Conservation (phyloP, 2,113 vertebrate genomes). For the Sander lucioperca region DNA sequence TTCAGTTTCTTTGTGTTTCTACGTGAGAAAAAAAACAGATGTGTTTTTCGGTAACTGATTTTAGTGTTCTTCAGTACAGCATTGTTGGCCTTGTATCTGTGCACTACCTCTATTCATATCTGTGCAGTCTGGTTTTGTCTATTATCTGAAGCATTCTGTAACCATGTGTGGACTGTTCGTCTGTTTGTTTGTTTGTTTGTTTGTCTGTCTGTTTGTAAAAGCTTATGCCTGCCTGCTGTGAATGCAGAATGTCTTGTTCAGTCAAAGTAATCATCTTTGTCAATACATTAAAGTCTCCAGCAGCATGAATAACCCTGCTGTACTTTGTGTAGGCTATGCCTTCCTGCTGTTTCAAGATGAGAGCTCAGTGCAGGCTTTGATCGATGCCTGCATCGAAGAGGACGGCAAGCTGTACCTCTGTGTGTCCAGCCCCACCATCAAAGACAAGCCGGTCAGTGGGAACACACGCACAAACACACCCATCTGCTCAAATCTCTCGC, state of each 20-base stretch:
- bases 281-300: slow-evolving; percentile 4
- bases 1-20: not conserved
- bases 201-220: slow-evolving; percentile 41
- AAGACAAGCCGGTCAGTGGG: slow-evolving; percentile 96
- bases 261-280: slow-evolving; percentile 44
- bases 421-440: slow-evolving; percentile 99
- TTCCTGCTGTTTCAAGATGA: slow-evolving; percentile 99
- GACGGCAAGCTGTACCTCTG: slow-evolving; percentile 98
- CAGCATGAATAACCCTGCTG: slow-evolving; percentile 37
- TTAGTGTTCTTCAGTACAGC: not conserved
- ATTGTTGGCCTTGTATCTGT: not conserved
- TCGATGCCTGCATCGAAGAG: slow-evolving; percentile 98
- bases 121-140: slow-evolving; percentile 16
- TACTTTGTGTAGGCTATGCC: slow-evolving; percentile 89
- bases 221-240: slow-evolving; percentile 43
- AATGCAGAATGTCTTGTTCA: slow-evolving; percentile 21
- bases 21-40: not conserved
- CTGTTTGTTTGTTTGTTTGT: slow-evolving; percentile 4
- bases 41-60: not conserved
- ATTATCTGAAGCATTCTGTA: slow-evolving; percentile 26
- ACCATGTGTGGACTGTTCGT: slow-evolving; percentile 22
- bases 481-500: not conserved
- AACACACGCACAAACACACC: slow-evolving; percentile 19
- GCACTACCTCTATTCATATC: not conserved
- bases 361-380: slow-evolving; percentile 98